Evolutionary conservation across 1,140 invertebrate species (phyloP), one percentile per base, ranked within the genome.

Genomic region (Conus betulinus): DNA sequence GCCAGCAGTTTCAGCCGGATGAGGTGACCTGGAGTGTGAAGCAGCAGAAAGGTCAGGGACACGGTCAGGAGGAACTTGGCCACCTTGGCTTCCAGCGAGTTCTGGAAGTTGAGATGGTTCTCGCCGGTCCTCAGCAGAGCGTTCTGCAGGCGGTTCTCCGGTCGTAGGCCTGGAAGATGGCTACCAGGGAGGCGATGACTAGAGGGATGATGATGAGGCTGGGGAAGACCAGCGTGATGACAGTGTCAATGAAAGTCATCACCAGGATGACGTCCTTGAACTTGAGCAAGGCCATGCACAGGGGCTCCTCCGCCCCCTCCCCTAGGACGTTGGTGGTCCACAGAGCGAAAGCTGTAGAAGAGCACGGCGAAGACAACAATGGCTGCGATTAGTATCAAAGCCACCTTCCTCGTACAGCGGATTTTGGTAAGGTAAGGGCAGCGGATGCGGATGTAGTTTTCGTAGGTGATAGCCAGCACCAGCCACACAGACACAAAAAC

Each of bases 21-120:
- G 67, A 92, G 90, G 91, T 96, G 95, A 82, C 94, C 93, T 0
- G 98, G 98, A n/a, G 98, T 94, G 95, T 98, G 98, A n/a, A 98
- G 96, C 71, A 96, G 95, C 1, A 98, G 96, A 94, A 98, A 98
- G 4, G 97, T 97, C 3, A 97, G 97, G 0, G 97, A 98, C 20
- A 98, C 97, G 53, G 98, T 95, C 2, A 98, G 96, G 8, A 98
- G 96, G 81, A 74, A 87, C 87, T 84, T 81, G 84, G n/a, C 87
- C 23, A 51, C 82, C 60, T 81, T 86, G 25, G 15, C 85, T 79
- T 81, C 87, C 85, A 85, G 81, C 57, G 60, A 85, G 81, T 76
- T 67, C 87, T 55, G 87, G 27, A 57, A 89, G 60, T 8, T 76
- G 25, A 67, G 88, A 1, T 71, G 63, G 8, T 81, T 63, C 0